phyloP scores from a whole-genome alignment of 1,140 invertebrate genomes.

The Pseudomyrmex cubaensis region DNA sequence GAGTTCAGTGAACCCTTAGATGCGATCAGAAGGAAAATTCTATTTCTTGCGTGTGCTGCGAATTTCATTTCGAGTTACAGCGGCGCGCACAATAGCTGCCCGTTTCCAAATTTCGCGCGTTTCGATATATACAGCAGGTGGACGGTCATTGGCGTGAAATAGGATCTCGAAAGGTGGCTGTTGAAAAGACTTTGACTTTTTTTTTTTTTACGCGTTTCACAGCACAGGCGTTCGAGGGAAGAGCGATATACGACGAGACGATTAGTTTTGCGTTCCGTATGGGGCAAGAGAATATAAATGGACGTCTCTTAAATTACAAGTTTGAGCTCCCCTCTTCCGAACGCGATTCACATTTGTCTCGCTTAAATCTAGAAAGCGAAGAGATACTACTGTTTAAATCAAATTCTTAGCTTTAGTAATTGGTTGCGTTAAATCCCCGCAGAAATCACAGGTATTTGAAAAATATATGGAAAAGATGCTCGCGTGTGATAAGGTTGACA shows the following conservation, averaged over 20 bases:
- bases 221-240: conserved; percentile 8
- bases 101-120: conserved; percentile 47
- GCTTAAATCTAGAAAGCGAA: background rate
- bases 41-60: background rate
- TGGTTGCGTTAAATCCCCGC: too few relatives aligned
- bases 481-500: too few relatives aligned
- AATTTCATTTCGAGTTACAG: conserved; percentile 55
- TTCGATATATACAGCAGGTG: background rate
- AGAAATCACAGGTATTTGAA: too few relatives aligned
- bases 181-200: conserved; percentile 12
- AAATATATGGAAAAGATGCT: too few relatives aligned
- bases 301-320: conserved; percentile 33
- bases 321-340: conserved; percentile 31
- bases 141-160: conserved; percentile 31
- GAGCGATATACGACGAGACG: conserved; percentile 34
- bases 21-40: conserved; percentile 40
- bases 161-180: conserved; percentile 4
- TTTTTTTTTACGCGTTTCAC: conserved; percentile 18
- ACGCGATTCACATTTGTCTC: conserved; percentile 34
- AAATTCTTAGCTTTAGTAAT: too few relatives aligned
- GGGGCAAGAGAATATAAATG: conserved; percentile 36
- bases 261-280: conserved; percentile 49
- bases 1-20: background rate
- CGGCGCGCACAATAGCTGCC: conserved; percentile 30
- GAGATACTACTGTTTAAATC: too few relatives aligned